phyloP scores from a whole-genome alignment of 2,113 vertebrate species.

The Hydrolagus affinis region DNA sequence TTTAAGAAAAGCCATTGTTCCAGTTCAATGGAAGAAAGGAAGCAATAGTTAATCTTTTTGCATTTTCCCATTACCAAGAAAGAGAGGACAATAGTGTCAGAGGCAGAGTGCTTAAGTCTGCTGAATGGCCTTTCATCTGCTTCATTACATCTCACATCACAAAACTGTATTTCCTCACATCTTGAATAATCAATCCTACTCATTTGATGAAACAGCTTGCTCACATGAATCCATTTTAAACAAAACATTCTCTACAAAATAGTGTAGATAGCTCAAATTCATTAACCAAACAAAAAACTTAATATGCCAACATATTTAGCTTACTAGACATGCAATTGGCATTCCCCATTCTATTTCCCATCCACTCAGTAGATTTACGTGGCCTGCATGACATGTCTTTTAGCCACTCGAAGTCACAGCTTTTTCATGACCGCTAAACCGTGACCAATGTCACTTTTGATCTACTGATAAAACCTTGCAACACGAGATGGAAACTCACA shows the following conservation, averaged over 20 bases:
- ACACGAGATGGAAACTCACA: neutral
- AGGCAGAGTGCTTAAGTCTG: constrained; percentile 47
- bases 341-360: neutral
- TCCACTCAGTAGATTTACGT: neutral
- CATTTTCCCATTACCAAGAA: constrained; percentile 53
- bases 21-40: constrained; percentile 53
- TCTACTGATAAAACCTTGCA: no score
- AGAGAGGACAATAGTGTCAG: constrained; percentile 56
- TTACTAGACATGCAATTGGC: neutral
- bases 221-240: neutral
- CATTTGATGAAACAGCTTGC: neutral
- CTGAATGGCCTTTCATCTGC: constrained; percentile 38
- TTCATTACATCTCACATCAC: constrained; percentile 45
- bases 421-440: neutral
- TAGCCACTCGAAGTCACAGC: neutral
- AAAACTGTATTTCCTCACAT: constrained; percentile 30
- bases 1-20: constrained; percentile 43
- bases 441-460: no score
- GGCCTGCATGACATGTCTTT: neutral
- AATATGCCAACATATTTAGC: neutral
- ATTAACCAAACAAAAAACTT: neutral
- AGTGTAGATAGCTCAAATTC: neutral
- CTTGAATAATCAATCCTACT: neutral
- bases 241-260: neutral
- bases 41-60: constrained; percentile 50